Base-by-base conservation (phyloP, 2,888 invertebrate genomes). In the Hesperia comma region DNA sequence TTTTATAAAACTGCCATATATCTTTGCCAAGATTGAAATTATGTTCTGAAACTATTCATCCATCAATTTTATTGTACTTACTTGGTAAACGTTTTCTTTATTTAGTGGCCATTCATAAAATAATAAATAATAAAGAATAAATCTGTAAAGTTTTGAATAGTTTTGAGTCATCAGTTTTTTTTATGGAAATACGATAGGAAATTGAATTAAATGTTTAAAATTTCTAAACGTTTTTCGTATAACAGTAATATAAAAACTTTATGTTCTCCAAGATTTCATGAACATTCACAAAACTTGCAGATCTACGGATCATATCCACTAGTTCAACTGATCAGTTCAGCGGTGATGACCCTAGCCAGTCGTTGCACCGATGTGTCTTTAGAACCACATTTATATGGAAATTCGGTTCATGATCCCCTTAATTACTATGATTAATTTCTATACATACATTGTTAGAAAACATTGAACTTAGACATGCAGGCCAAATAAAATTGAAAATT, bases 381-480 rank as follows among this genome's bases (percentile, higher is more conserved):
- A 68, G 68, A 68, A 67, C 70, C 71, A 71, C 75, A 75, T 75
- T 75, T 72, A 72, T 75, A 76, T 75, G 73, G 73, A 69, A 76
- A 76, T 74, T 70, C 70, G 60, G 15, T 12, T 61, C 67, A 67
- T 67, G 54, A 54, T 54, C 58, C 21, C 33, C 43, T 60, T 66
- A 54, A 66, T 66, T 66, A 66, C 60, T 43, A 54, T 66, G 60
- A 67, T 67, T 55, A 55, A 37, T 60, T 43, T 33, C 17, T n/a
- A 37, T 8, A 37, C 49, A 54, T n/a, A 26, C 21, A 66, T 66
- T 66, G 54, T 60, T 66, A 60, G 63, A 63, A 68, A 68, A 70
- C 61, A 61, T 51, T 14, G 40, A 37, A 15, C 51, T 33, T 63
- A 21, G 19, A 37, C 14, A 33, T 21, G 32, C 49, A 49, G 12